Evolutionary conservation across 2,797 vertebrate species (phyloP), one percentile per base, ranked within the genome.

Genomic region (Fratercula arctica): DNA sequence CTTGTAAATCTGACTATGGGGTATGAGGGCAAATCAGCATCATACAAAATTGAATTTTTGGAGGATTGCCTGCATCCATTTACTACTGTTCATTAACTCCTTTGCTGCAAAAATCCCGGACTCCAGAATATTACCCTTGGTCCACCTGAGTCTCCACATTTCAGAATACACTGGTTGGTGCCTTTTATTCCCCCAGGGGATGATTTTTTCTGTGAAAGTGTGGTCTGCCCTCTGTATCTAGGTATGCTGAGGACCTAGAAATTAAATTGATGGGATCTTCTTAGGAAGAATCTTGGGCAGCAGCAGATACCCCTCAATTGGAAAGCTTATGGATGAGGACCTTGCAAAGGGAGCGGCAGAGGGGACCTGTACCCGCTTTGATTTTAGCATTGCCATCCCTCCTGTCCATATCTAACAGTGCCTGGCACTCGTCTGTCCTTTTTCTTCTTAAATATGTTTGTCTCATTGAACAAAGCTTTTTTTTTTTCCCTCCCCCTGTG

Each of bases 311-410:
- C 23, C 21, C 23, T 53, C 26, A 25, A 41, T 37, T 48, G 69
- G 57, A 48, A 80, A 66, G 68, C 61, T 16, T 31, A 1, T 9
- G 41, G 60, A 24, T 46, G 60, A 53, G n/a, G 31, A 50, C 31
- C 41, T 85, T 68, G 61, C 48, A 61, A 20, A 61, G 41, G 35
- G 41, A 85, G 39, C 4, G 5, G n/a, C 4, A 0, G 51, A 60
- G 39, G 29, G 1, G 13, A 53, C 41, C n/a, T 54, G 45, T 0
- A 3, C 60, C 35, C 4, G 0, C 37, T 24, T 6, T 28, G 48
- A 41, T 63, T 57, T 64, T 24, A 80, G 37, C 37, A 10, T 24
- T 64, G 35, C n/a, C n/a, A 23, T 80, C n/a, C 45, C n/a, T 48
- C 23, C 57, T 3, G 1, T 31, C 63, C 10, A 0, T 33, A 7